Evolutionary conservation across 2,113 vertebrate species (phyloP).

Genomic region (Hucho hucho): DNA sequence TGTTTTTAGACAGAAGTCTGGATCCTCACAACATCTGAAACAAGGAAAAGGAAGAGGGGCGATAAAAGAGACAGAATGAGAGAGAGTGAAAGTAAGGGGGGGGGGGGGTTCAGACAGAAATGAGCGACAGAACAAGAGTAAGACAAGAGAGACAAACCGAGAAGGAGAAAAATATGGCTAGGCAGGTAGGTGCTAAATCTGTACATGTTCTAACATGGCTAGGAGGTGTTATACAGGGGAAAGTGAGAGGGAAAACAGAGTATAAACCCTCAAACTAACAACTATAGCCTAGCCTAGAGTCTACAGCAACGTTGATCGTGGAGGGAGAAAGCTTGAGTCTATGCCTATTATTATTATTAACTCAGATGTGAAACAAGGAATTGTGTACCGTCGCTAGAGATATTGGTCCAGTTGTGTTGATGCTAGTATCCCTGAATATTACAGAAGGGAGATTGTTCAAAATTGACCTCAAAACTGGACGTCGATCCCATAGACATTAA

Average conservation of each 20-base stretch:
- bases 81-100: too few species aligned
- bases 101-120: background rate
- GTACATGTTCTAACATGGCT: slow-evolving; percentile 6
- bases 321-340: too few species aligned
- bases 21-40: too few species aligned
- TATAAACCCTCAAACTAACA: background rate
- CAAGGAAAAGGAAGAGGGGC: background rate
- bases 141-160: background rate
- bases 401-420: background rate
- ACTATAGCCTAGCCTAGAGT: too few species aligned
- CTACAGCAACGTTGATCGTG: too few species aligned
- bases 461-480: too few species aligned
- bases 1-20: too few species aligned
- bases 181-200: background rate
- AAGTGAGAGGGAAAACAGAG: background rate
- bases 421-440: background rate
- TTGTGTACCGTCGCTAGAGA: background rate
- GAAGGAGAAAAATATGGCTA: background rate
- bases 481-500: too few species aligned
- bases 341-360: too few species aligned
- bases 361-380: too few species aligned
- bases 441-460: background rate
- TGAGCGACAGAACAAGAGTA: background rate
- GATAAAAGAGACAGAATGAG: too few species aligned
- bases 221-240: background rate